phyloP scores from a whole-genome alignment of 2,797 vertebrate genomes.

The Leptodactylus fallax region DNA sequence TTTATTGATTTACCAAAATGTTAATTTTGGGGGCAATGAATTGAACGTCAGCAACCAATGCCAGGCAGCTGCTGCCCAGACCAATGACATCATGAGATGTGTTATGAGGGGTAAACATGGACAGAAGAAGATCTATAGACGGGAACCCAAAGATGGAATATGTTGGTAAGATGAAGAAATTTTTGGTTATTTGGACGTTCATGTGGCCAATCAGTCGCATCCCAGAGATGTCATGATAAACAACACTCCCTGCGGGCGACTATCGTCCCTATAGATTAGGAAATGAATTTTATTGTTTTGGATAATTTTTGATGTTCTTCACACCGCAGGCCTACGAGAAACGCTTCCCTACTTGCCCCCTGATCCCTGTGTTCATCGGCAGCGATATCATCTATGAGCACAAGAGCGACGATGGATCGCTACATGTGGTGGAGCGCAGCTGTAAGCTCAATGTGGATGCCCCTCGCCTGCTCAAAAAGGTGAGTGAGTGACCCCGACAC shows the following conservation, averaged over 20 bases:
- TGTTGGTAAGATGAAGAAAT: not conserved
- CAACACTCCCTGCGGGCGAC: too few species aligned
- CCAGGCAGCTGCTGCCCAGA: not conserved
- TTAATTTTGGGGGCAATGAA: too few species aligned
- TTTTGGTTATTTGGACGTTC: not conserved
- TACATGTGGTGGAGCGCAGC: slow-evolving; percentile 79
- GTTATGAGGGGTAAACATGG: not conserved
- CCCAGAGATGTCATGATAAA: too few species aligned
- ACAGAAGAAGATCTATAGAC: too few species aligned
- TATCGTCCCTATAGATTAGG: too few species aligned
- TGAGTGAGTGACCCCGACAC: slow-evolving; percentile 42
- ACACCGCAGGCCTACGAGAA: slow-evolving; percentile 80
- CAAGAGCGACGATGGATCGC: slow-evolving; percentile 74
- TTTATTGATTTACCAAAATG: too few species aligned
- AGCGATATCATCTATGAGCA: slow-evolving; percentile 80
- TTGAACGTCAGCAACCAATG: too few species aligned
- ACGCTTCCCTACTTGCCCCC: slow-evolving; percentile 80
- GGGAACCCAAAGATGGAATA: too few species aligned
- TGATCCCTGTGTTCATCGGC: slow-evolving; percentile 80
- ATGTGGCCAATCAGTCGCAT: too few species aligned
- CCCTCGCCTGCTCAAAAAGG: slow-evolving; percentile 82
- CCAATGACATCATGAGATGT: not conserved
- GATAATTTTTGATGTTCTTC: not conserved
- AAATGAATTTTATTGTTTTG: not conserved
- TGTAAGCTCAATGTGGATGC: slow-evolving; percentile 82